Percentiles rank a stretch among this genome's conserved stretches.
Evolutionary conservation across 1,140 invertebrate genomes (phyloP).

Genomic region (Chironomus tepperi): DNA sequence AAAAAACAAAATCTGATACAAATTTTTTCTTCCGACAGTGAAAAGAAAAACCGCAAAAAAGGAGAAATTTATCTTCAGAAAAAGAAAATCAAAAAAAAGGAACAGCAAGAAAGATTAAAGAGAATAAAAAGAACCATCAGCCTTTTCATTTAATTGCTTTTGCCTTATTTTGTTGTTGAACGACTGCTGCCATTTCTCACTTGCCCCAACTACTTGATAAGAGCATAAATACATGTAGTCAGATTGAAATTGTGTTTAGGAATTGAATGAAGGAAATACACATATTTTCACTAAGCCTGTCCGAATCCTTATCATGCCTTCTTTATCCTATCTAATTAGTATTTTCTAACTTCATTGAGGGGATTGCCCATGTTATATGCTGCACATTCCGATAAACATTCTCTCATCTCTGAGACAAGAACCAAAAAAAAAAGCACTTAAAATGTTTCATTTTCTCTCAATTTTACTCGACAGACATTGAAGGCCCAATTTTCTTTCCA

Average conservation of each 20-base stretch:
- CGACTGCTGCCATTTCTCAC: background rate
- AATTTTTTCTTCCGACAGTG: no score
- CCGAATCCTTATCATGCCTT: background rate
- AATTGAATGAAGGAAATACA: background rate
- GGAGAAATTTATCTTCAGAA: no score
- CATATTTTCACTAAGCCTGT: background rate
- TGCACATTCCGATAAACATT: no score
- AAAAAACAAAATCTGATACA: no score
- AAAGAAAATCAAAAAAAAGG: no score
- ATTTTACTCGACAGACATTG: background rate
- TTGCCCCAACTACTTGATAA: background rate
- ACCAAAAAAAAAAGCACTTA: background rate
- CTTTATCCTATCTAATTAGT: slow-evolving; percentile 19
- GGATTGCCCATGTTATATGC: no score
- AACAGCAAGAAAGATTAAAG: background rate
- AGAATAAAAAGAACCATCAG: background rate
- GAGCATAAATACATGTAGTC: background rate
- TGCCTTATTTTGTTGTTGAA: no score
- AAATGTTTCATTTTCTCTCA: background rate
- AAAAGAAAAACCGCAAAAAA: no score
- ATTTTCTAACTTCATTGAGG: background rate
- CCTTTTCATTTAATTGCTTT: slow-evolving; percentile 11
- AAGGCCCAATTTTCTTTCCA: background rate
- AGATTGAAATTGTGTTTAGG: no score
- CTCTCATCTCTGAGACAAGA: no score